Base-by-base conservation (phyloP, 2,888 invertebrate genomes). In the Epirrita christyi region DNA sequence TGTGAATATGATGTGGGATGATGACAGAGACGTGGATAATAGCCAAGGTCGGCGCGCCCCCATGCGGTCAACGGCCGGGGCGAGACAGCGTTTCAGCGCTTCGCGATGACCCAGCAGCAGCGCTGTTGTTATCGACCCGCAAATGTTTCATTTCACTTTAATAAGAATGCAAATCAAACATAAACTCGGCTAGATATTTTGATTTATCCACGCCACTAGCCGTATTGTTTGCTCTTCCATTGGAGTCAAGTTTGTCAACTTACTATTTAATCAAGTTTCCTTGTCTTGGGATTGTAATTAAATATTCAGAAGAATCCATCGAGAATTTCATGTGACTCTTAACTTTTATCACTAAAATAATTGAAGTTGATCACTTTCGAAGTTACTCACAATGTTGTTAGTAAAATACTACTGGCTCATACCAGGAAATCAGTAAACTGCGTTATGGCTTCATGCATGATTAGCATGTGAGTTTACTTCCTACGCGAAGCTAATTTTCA, bases 11-110 rank as follows among this genome's bases (percentile, higher is more conserved):
- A 32, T 63, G 47, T 49, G 48, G 63, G 65, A 70, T 68, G 64
- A 66, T 66, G 63, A 64, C 70, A 72, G 67, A 67, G 69, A 65
- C 64, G 67, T 70, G 64, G 67, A 69, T 72, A 73, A 75, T 81
- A 71, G 71, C 76, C 86, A 89, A 90, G 88, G 88, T 84, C 83
- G 81, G 75, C 83, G 81, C 83, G 80, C 85, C 83, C 78, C 78
- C 81, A 78, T 76, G 73, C 84, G 87, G 90, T 89, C 87, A 90
- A 87, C 82, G 88, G 81, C 88, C 87, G 82, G 63, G 76, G 64
- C 76, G 75, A 78, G 80, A 74, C 82, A 75, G 76, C 78, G 80
- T 76, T 80, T 75, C 78, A 78, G 80, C 80, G 81, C 74, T 81
- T 80, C 78, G 72, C 73, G 67, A 74, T 76, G 75, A 81, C 79